Percentiles rank a stretch among this genome's conserved stretches.
These are phyloP conservation scores for Synaphobranchus kaupii DNA, from an alignment of 2,797 vertebrate genomes.

Conservation along the genomic window DNA sequence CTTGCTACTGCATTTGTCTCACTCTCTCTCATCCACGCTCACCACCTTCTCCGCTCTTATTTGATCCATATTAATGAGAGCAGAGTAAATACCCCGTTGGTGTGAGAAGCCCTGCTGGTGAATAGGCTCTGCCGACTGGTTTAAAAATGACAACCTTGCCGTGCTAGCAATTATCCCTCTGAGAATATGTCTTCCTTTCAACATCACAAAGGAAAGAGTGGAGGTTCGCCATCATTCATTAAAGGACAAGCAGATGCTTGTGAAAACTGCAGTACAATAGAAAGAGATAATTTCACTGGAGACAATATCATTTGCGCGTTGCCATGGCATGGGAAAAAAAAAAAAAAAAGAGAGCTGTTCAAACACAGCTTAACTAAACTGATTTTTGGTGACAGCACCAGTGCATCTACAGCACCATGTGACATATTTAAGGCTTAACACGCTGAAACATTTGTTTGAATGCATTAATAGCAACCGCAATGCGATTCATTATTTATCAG, in stretches of 20 bases:
- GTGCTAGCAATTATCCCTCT: neutral
- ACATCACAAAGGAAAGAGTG: constrained; percentile 3
- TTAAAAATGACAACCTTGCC: constrained; percentile 22
- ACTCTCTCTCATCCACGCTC: constrained; percentile 46
- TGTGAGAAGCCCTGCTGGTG: neutral
- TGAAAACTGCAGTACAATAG: constrained; percentile 47
- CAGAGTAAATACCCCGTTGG: constrained; percentile 16
- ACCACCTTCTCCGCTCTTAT: constrained; percentile 16
- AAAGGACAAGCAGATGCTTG: constrained; percentile 53
- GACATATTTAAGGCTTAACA: constrained; percentile 57
- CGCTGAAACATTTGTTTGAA: constrained; percentile 54
- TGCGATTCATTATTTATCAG: constrained; percentile 32
- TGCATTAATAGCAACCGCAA: constrained; percentile 41
- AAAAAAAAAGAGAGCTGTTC: constrained; percentile 56
- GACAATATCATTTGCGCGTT: constrained; percentile 51
- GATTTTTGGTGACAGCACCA: constrained; percentile 53
- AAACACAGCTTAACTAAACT: constrained; percentile 60
- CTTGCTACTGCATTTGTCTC: constrained; percentile 44
- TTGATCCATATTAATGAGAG: constrained; percentile 27
- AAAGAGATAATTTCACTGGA: constrained; percentile 39
- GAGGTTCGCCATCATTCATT: constrained; percentile 39
- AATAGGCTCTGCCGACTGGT: neutral
- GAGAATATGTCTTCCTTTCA: neutral
- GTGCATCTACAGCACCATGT: constrained; percentile 52
- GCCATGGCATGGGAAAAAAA: constrained; percentile 52